Percentiles rank a stretch among this genome's conserved stretches.
phyloP scores from a whole-genome alignment of 1,140 invertebrate genomes.

The Zaprionus capensis region DNA sequence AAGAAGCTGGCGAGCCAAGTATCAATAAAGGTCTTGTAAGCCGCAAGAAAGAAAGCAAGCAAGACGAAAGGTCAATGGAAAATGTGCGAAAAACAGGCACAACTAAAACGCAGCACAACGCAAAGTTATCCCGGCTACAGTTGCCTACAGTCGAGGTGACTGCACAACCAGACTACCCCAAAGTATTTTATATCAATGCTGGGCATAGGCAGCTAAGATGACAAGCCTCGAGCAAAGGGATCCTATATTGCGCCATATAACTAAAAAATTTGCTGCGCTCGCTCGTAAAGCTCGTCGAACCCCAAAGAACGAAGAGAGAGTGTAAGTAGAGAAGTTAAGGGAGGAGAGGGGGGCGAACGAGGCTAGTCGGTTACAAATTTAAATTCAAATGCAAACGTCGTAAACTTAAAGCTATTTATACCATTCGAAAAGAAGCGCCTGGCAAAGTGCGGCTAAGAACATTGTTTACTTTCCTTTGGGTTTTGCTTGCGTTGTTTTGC shows the following conservation, averaged over 20 bases:
- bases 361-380: conserved; percentile 17
- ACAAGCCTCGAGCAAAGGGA: background rate
- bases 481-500: conserved; percentile 13
- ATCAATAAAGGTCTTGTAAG: conserved; percentile 77
- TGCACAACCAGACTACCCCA: background rate
- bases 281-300: conserved; percentile 43
- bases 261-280: conserved; percentile 37
- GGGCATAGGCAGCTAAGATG: background rate
- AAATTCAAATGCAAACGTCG: conserved; percentile 61
- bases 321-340: background rate
- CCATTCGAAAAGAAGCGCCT: conserved; percentile 31
- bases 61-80: conserved; percentile 60
- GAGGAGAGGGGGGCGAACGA: background rate
- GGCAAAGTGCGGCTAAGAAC: conserved; percentile 39
- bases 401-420: conserved; percentile 75
- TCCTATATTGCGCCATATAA: conserved; percentile 21
- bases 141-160: background rate
- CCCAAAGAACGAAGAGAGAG: conserved; percentile 16
- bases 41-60: conserved; percentile 50
- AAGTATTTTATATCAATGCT: background rate
- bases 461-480: conserved; percentile 39
- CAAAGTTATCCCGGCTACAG: background rate
- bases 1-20: conserved; percentile 46
- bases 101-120: background rate
- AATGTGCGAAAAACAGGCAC: conserved; percentile 30